Evolutionary conservation across 2,888 invertebrate species (phyloP).

Genomic region (Caenorhabditis sp.): DNA sequence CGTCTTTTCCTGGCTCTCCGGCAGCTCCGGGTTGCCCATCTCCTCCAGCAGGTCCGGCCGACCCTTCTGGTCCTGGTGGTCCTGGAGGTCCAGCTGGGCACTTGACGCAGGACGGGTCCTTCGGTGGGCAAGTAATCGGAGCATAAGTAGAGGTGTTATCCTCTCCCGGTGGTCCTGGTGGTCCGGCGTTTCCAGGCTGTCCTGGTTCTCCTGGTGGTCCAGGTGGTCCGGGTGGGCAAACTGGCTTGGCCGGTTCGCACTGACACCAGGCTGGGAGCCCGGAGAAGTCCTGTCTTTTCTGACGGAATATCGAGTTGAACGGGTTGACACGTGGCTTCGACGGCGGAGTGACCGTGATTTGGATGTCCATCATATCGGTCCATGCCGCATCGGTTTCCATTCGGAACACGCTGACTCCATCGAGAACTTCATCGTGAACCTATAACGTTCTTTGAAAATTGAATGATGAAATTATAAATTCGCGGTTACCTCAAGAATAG

Average conservation of each 20-base stretch:
- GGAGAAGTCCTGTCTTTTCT: slow-evolving; percentile 59
- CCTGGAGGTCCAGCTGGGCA: slow-evolving; percentile 58
- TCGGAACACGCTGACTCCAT: slow-evolving; percentile 69
- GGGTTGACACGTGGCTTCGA: slow-evolving; percentile 68
- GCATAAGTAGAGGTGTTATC: slow-evolving; percentile 58
- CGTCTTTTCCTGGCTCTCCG: slow-evolving; percentile 57
- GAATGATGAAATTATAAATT: neutral
- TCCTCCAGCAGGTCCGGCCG: slow-evolving; percentile 53
- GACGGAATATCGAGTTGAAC: slow-evolving; percentile 74
- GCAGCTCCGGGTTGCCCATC: slow-evolving; percentile 52
- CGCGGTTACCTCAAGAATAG: slow-evolving; percentile 71
- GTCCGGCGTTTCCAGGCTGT: slow-evolving; percentile 54
- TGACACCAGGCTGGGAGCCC: slow-evolving; percentile 66
- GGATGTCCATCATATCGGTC: slow-evolving; percentile 76
- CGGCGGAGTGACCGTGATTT: slow-evolving; percentile 75
- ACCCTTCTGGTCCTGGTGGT: slow-evolving; percentile 58
- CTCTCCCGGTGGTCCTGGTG: slow-evolving; percentile 59
- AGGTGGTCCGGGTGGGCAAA: slow-evolving; percentile 62
- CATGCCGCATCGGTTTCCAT: slow-evolving; percentile 77
- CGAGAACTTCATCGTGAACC: slow-evolving; percentile 61
- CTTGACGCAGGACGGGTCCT: slow-evolving; percentile 54
- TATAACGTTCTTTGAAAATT: neutral
- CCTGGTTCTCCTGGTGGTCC: slow-evolving; percentile 68
- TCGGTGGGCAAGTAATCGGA: slow-evolving; percentile 60
- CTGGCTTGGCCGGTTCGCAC: slow-evolving; percentile 61